Percentiles rank a stretch among this genome's conserved stretches.
These are phyloP conservation scores for Pachyseris speciosa DNA, from an alignment of 64 coral and sea anemone species.

Conservation along the genomic window DNA sequence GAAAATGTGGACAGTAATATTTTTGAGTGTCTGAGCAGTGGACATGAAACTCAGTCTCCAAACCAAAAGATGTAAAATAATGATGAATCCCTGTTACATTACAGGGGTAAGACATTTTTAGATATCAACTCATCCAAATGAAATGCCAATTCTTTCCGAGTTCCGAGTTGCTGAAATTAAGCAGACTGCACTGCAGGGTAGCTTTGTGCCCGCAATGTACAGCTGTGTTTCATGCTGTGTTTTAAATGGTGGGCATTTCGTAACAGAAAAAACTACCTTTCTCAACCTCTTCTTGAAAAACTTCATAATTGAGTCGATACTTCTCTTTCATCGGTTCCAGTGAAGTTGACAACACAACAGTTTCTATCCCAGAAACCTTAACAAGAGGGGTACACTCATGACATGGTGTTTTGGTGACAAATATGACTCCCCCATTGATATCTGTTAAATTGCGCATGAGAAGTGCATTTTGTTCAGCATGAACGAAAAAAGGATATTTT, in stretches of 20 bases:
- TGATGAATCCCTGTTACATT: too few species aligned
- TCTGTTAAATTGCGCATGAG: background rate
- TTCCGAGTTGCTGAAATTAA: too few species aligned
- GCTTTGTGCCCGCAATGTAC: too few species aligned
- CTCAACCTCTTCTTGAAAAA: constrained; percentile 14
- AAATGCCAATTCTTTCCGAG: too few species aligned
- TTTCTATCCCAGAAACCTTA: constrained; percentile 19
- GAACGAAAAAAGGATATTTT: constrained; percentile 27
- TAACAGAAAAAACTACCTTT: constrained; percentile 9
- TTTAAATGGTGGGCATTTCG: background rate
- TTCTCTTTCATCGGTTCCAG: constrained; percentile 11
- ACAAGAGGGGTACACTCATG: constrained; percentile 27
- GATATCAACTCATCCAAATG: too few species aligned
- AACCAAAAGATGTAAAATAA: too few species aligned
- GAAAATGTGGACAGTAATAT: too few species aligned
- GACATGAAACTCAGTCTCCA: too few species aligned
- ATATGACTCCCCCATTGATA: background rate
- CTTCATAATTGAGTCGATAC: constrained; percentile 26
- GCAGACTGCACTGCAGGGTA: too few species aligned
- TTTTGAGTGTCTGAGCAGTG: too few species aligned
- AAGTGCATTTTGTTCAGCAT: constrained; percentile 47
- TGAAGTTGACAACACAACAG: constrained; percentile 7
- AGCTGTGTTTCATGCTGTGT: too few species aligned
- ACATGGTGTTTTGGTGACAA: constrained; percentile 35
- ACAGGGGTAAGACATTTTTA: too few species aligned